A percentile compares a stretch with the other conserved stretches of the same genome.
Conservation (phyloP, 2,888 invertebrate species). For the Eumerus sabulonum region DNA sequence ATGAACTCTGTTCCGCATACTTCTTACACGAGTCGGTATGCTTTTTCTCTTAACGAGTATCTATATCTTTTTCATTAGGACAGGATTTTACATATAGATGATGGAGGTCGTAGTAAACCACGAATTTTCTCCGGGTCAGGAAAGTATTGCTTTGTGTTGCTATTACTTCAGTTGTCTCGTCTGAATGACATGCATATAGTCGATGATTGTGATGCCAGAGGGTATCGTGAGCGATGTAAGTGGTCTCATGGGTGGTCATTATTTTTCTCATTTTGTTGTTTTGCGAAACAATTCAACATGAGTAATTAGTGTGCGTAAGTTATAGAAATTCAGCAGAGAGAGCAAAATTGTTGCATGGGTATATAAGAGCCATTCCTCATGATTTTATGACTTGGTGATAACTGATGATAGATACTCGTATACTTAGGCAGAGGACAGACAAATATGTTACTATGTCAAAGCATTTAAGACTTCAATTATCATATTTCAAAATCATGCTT, state of each 20-base stretch:
- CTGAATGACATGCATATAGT: too few species aligned
- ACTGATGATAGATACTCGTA: too few species aligned
- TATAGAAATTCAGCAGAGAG: constrained; percentile 59
- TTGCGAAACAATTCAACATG: constrained; percentile 60
- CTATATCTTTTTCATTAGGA: too few species aligned
- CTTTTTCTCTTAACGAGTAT: too few species aligned
- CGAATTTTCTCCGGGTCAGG: constrained; percentile 29
- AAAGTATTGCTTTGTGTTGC: constrained; percentile 9
- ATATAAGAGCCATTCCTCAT: too few species aligned
- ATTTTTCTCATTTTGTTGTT: constrained; percentile 2
- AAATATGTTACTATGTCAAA: too few species aligned
- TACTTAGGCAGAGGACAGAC: too few species aligned
- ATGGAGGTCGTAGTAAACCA: constrained; percentile 24
- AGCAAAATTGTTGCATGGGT: too few species aligned
- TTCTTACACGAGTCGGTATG: constrained; percentile 9
- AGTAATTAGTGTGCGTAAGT: constrained; percentile 56
- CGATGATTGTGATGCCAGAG: background rate
- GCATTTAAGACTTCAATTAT: too few species aligned
- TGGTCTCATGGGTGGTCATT: constrained; percentile 28
- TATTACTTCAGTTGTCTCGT: too few species aligned
- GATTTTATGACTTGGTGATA: too few species aligned
- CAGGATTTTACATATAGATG: background rate
- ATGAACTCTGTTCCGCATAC: constrained; percentile 55
- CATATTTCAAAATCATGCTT: too few species aligned
- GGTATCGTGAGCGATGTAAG: constrained; percentile 37